A percentile compares a stretch with the other conserved stretches of the same genome.
phyloP scores from a whole-genome alignment of 2,113 vertebrate species.

The Merops nubicus region DNA sequence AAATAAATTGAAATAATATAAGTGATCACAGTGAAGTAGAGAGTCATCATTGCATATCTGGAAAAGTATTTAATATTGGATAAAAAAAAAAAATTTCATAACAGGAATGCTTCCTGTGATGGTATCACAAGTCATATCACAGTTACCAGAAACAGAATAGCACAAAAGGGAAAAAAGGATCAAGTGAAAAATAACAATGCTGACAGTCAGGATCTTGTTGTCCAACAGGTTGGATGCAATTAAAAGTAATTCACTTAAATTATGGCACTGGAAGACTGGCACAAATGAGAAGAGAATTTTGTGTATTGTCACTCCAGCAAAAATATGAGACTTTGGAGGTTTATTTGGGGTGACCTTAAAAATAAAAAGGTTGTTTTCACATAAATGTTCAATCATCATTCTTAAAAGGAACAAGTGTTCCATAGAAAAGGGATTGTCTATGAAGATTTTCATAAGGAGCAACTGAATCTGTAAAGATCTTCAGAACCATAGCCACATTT shows the following conservation, averaged over 20 bases:
- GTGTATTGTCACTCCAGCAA: background rate
- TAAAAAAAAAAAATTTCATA: background rate
- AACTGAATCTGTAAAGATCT: background rate
- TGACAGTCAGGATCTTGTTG: background rate
- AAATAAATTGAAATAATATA: background rate
- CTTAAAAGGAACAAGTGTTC: background rate
- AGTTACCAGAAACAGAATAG: background rate
- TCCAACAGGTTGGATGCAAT: background rate
- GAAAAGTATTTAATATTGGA: background rate
- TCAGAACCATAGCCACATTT: background rate
- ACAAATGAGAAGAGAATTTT: background rate
- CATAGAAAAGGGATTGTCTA: background rate
- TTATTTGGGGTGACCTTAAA: background rate
- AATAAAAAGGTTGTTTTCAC: background rate
- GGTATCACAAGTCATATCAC: background rate
- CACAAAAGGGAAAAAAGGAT: background rate
- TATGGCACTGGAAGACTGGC: background rate
- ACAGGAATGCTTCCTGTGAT: background rate
- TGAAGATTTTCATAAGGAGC: background rate
- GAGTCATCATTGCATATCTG: accelerated
- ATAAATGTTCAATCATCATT: background rate
- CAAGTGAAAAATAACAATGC: background rate
- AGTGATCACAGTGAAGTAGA: background rate
- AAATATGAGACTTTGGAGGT: background rate
- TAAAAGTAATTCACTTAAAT: conserved; percentile 27